Percentiles rank a stretch among this genome's conserved stretches.
phyloP scores from a whole-genome alignment of 1,140 invertebrate species.

The Listronotus bonariensis region DNA sequence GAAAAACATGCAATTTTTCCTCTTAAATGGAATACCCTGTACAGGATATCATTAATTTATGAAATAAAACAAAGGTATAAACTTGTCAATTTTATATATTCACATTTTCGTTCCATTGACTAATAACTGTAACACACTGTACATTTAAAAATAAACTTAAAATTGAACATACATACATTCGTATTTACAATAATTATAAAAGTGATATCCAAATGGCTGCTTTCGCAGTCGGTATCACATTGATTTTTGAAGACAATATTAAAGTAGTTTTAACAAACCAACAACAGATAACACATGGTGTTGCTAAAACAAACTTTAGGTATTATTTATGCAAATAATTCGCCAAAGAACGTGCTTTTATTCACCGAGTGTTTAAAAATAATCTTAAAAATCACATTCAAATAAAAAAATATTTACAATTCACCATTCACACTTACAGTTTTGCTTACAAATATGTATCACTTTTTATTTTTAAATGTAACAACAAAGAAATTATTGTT shows the following conservation, averaged over 20 bases:
- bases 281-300: conserved; percentile 10
- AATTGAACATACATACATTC: conserved; percentile 33
- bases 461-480: no score
- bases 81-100: conserved; percentile 57
- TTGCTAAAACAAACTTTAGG: conserved; percentile 8
- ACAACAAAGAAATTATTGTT: no score
- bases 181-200: conserved; percentile 45
- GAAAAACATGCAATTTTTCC: no score
- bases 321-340: background rate
- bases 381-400: no score
- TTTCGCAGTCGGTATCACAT: conserved; percentile 20
- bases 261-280: conserved; percentile 26
- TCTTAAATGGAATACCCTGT: no score
- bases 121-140: conserved; percentile 56
- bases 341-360: conserved; percentile 10
- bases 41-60: background rate
- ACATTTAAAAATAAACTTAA: conserved; percentile 54
- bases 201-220: conserved; percentile 38
- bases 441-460: no score
- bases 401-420: no score
- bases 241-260: conserved; percentile 18
- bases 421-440: no score
- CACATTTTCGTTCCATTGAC: conserved; percentile 56
- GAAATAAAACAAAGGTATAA: conserved; percentile 44
- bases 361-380: background rate